Evolutionary conservation across 2,888 invertebrate genomes (phyloP), one percentile per base, ranked within the genome.

Genomic region (Drosophila meridiana): DNA sequence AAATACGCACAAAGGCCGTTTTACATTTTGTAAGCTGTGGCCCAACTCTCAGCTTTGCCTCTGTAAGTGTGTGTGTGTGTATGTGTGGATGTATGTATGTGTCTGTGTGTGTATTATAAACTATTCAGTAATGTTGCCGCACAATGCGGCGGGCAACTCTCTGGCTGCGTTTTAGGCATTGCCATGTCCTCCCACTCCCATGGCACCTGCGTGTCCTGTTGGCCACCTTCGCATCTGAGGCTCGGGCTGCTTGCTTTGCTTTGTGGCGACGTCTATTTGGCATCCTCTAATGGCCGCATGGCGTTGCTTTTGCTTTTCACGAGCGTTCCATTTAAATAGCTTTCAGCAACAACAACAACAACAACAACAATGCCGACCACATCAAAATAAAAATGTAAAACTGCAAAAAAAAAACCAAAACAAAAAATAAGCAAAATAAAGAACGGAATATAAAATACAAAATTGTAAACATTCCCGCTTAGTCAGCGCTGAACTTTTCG

Each of bases 251-350:
- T 62, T 52, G 66, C 48, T 45, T 45, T 56, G 79, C 82, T 85
- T 82, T 85, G 80, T 85, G 80, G 80, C 70, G 69, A 61, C 71
- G 61, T 70, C 86, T 83, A 71, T 82, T 85, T 82, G 80, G 80
- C 83, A 74, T 82, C 69, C 83, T 73, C 76, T 82, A 80, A 83
- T 86, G 83, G 83, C 78, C 67, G 61, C 70, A 58, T 64, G 61
- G 58, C 74, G 65, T 66, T 81, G 73, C 74, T 73, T 76, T 74
- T 84, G 74, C 79, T 69, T 79, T 79, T 67, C 75, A 74, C 64
- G 74, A 66, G 71, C 73, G 80, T 82, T 80, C 86, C 83, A 86
- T 82, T 86, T 86, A 82, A 82, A 82, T 86, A 82, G 81, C 86
- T 82, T 82, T 82, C 81, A 86, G 73, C 67, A 61, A 48, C 72